Conservation (phyloP, 2,113 vertebrate species). For the Oophaga pumilio region DNA sequence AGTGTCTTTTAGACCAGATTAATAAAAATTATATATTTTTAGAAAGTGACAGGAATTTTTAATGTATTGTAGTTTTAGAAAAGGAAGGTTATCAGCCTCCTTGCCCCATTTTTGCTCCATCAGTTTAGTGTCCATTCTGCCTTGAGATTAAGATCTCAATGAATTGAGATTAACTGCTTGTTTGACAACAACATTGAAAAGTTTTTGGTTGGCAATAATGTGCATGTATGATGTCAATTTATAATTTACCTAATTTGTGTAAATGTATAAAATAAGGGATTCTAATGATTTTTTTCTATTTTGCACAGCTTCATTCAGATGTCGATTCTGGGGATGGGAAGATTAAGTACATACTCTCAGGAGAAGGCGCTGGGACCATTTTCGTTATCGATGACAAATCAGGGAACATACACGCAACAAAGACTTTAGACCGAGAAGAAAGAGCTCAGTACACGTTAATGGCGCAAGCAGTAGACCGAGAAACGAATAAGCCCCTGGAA, state of each 20-base stretch:
- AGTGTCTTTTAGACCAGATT: too few relatives aligned
- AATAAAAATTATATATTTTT: too few relatives aligned
- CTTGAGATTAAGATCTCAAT: too few relatives aligned
- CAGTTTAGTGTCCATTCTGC: too few relatives aligned
- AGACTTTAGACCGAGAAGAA: conserved; percentile 95
- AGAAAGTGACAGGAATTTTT: too few relatives aligned
- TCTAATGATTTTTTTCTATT: background rate
- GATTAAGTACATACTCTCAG: conserved; percentile 98
- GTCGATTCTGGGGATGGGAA: conserved; percentile 92
- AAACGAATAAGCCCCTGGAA: conserved; percentile 92
- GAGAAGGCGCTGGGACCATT: conserved; percentile 96
- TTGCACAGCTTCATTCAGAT: conserved; percentile 91
- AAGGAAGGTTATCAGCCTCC: too few relatives aligned
- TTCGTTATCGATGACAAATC: conserved; percentile 99
- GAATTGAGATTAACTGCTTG: too few relatives aligned
- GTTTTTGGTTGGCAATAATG: background rate
- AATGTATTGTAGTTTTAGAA: too few relatives aligned
- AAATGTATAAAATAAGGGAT: background rate
- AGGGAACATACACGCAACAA: conserved; percentile 98
- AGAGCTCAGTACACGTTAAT: conserved; percentile 96
- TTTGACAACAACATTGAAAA: too few relatives aligned
- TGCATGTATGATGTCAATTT: background rate
- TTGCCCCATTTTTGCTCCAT: too few relatives aligned
- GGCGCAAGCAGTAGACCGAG: conserved; percentile 91
- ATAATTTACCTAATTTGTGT: background rate